A percentile compares a stretch with the other conserved stretches of the same genome.
phyloP scores from a whole-genome alignment of 1,140 invertebrate genomes.

The Drosophila guanche region DNA sequence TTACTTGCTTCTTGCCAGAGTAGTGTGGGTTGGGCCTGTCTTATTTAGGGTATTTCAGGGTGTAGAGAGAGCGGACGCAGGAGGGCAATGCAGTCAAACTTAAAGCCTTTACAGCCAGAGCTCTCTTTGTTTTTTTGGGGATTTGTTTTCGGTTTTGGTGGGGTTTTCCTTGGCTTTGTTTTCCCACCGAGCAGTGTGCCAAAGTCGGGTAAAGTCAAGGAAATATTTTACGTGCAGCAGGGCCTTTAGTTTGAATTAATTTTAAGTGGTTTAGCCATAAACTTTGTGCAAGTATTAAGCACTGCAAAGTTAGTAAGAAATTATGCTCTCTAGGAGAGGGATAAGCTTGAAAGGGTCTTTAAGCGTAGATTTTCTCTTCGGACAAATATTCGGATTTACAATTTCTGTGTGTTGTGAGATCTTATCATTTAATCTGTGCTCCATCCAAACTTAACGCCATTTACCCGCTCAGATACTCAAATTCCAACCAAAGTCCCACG shows the following conservation, averaged over 20 bases:
- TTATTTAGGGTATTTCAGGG: background rate
- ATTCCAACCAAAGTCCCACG: background rate
- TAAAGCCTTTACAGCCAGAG: constrained; percentile 8
- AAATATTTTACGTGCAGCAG: constrained; percentile 1
- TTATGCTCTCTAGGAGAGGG: too few relatives aligned
- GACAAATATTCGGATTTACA: too few relatives aligned
- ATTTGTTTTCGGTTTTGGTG: constrained; percentile 10
- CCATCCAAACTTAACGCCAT: too few relatives aligned
- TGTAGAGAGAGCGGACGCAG: background rate
- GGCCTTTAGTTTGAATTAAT: constrained; percentile 19
- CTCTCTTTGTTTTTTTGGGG: constrained; percentile 10
- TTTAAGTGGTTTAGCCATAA: too few relatives aligned
- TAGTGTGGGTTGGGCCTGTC: constrained; percentile 1
- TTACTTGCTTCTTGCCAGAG: constrained; percentile 39
- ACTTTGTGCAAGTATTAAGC: too few relatives aligned
- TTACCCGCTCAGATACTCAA: too few relatives aligned
- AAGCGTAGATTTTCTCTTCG: too few relatives aligned
- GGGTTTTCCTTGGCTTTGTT: constrained; percentile 4
- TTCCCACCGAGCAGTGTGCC: constrained; percentile 12
- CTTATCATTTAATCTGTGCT: too few relatives aligned
- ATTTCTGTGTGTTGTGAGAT: too few relatives aligned
- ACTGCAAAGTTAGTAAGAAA: too few relatives aligned
- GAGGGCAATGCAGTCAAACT: constrained; percentile 23
- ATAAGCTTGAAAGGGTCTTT: too few relatives aligned
- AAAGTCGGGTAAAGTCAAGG: constrained; percentile 34